These are phyloP conservation scores for Pseudococcus longispinus DNA, from an alignment of 2,888 invertebrate genomes.

Conservation along the genomic window DNA sequence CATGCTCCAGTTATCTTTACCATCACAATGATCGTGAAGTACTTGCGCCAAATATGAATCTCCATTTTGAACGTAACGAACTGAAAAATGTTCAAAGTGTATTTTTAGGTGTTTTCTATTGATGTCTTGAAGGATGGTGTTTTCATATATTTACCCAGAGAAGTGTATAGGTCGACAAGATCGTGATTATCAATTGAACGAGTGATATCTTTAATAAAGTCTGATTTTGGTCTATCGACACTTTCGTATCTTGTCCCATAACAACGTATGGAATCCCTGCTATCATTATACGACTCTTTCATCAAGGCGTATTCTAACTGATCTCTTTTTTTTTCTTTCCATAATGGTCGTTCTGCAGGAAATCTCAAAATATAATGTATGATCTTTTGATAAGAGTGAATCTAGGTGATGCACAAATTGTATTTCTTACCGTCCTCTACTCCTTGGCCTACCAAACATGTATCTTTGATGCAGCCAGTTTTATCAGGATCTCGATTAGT, in stretches of 20 bases:
- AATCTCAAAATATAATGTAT: neutral
- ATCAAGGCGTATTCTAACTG: neutral
- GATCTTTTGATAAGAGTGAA: no score
- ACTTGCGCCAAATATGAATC: neutral
- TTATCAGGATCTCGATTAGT: no score
- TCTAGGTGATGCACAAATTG: no score
- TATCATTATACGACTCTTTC: neutral
- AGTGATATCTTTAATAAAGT: neutral
- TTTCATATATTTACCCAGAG: neutral
- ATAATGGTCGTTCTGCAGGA: neutral
- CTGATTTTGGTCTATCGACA: neutral
- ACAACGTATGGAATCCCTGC: neutral
- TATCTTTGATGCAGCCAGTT: no score
- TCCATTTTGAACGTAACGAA: neutral
- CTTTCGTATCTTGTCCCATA: neutral
- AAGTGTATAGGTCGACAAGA: neutral
- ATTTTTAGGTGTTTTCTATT: no score
- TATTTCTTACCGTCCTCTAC: no score
- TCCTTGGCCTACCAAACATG: no score
- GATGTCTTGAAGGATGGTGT: no score
- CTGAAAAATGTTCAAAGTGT: neutral
- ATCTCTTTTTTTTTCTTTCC: neutral
- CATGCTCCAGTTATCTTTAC: neutral
- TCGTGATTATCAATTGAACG: neutral
- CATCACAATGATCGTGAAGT: neutral